Evolutionary conservation across 1,140 invertebrate species (phyloP), one percentile per base, ranked within the genome.

Genomic region (Zaprionus ornatus): DNA sequence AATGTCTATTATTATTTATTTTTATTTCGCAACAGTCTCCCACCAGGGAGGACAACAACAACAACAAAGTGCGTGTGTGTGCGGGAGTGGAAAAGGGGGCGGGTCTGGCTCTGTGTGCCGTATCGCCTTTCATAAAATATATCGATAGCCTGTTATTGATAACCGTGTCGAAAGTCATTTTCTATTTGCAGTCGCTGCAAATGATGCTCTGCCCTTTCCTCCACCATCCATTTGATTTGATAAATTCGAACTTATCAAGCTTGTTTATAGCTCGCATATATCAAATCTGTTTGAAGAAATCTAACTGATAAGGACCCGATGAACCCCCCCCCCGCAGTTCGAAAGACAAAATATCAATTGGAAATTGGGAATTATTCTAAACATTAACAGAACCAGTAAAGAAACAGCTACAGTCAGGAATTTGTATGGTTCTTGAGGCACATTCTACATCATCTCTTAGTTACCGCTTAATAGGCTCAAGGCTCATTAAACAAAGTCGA

Each of bases 111-210:
- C 17, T 72, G 66, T 75, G 83, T 57, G 77, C 65, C 85, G 85
- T 82, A 90, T 90, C 85, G 85, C 75, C 85, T 90, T 90, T 90
- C 82, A 90, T 90, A 90, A 90, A 82, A 90, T 90, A 90, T 90
- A 90, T 90, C 85, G 85, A 90, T 90, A 78, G 75, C 81, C 77
- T 67, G 75, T 88, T 88, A 88, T 88, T 88, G 85, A 88, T 88
- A 88, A 90, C 85, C 85, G 75, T 88, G 64, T 77, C 85, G 70
- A 88, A 88, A 88, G 85, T 90, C 85, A 85, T 85, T 90, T 83
- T 78, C 73, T 70, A 88, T 88, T 74, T 70, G 54, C 76, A 63
- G 55, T 55, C 45, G 17, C 63, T 63, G 69, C 61, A 64, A 42
- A 66, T 67, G 74, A 56, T 60, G 64, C 32, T 15, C 52, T 37